Percentiles rank a stretch among this genome's conserved stretches.
phyloP scores from a whole-genome alignment of 1,140 invertebrate genomes.

The Sycobia sp. region DNA sequence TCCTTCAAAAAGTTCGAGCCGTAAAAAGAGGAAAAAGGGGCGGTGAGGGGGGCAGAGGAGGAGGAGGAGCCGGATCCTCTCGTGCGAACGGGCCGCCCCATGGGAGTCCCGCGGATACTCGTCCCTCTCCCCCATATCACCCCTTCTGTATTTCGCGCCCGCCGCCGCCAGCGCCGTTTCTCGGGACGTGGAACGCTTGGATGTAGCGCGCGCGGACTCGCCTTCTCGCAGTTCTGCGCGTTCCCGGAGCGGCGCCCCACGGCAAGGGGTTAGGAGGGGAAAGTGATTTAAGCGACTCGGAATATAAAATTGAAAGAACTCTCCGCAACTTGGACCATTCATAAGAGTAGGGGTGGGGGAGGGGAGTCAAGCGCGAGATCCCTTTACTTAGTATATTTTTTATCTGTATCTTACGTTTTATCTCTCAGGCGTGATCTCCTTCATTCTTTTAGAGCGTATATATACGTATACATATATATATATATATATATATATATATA shows the following conservation, averaged over 20 bases:
- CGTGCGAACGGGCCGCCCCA: background rate
- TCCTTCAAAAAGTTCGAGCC: conserved; percentile 30
- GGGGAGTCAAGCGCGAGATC: conserved; percentile 23
- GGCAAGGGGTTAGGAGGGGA: conserved; percentile 12
- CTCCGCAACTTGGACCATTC: conserved; percentile 30
- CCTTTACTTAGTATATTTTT: conserved; percentile 31
- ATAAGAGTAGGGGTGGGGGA: no score
- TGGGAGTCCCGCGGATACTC: conserved; percentile 1
- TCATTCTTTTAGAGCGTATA: background rate
- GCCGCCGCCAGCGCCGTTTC: background rate
- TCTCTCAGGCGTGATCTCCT: conserved; percentile 8
- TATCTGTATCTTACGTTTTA: conserved; percentile 33
- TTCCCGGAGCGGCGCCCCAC: background rate
- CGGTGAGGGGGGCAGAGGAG: no score
- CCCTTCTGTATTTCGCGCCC: background rate
- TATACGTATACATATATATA: no score
- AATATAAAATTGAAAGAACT: conserved; percentile 37
- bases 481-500: no score
- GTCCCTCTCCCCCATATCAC: background rate
- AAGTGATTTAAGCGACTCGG: conserved; percentile 32
- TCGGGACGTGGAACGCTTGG: conserved; percentile 22
- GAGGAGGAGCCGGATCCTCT: background rate
- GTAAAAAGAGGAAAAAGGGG: conserved; percentile 26
- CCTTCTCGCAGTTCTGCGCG: background rate
- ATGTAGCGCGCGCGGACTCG: background rate